Base-by-base conservation (phyloP, 1,140 invertebrate genomes). In the Calliphora vicina region DNA sequence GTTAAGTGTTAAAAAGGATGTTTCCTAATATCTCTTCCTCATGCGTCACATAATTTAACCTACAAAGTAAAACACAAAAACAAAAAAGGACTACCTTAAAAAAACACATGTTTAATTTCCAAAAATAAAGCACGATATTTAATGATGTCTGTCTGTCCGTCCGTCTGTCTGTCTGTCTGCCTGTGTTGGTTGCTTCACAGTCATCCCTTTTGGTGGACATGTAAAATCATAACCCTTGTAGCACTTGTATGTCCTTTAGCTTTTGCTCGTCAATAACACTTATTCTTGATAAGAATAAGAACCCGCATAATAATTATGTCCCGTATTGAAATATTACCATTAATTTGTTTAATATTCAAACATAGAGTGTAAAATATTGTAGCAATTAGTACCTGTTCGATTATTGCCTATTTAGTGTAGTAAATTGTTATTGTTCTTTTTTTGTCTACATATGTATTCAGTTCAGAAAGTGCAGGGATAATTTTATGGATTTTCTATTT, bases 1-100 rank as follows among this genome's bases (percentile, higher is more conserved):
- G 61, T 67, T 67, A 67, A 67, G 61, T 67, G 61, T 67, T 67
- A 67, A 67, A 67, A 67, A 67, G 61, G 61, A 23, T 23, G 61
- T 67, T 23, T 67, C 20, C 61, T 23, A 67, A 23, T 67, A 20
- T 20, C n/a, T 67, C n/a, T 3, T 67, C 61, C 20, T n/a, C 15
- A 23, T 67, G n/a, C 12, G n/a, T 67, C 6, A 67, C 23, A 67
- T 25, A 67, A 23, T 67, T 67, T 23, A 67, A 23, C 20, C 61
- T 67, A 67, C 17, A 67, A 50, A 50, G 45, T 17, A 50, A 50
- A 50, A 8, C 35, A 57, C 15, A 17, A 57, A 57, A 57, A 57
- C 17, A 57, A 57, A 57, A 57, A 57, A 35, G 35, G 35, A 25
- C 61, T 67, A 67, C 6, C 10, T 67, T 67, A 67, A 23, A n/a